Evolutionary conservation across 35 echinoderm and acorn worm species (phyloP), one percentile per base, ranked within the genome.

Genomic region (Apostichopus californicus): DNA sequence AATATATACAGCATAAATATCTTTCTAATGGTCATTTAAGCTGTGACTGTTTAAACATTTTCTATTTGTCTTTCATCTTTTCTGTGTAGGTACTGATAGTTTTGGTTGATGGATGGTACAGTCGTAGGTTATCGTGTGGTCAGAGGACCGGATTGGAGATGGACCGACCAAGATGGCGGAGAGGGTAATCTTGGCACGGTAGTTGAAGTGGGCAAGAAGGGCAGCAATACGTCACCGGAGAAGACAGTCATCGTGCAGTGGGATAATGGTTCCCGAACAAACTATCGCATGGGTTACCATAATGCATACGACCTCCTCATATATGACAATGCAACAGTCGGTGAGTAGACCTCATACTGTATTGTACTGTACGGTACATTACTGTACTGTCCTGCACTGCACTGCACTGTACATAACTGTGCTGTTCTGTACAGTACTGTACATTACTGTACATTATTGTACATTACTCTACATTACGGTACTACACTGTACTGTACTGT

Each of bases 171-270:
- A 91, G 97, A 98, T 71, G 97, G 95, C 60, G 97, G 97, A 14
- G 97, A 98, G 24, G 97, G 97, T 54, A 91, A 94, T 66, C 85
- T 96, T 14, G 97, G 97, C 13, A 98, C 97, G 1, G 91, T 98
- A 4, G 97, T 98, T 12, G 97, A 98, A 80, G 92, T 96, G n/a
- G 97, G 97, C 8, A 92, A 92, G 46, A 79, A 86, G 6, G 97
- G 97, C 5, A 98, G 97, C 82, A 91, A 65, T 11, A 94, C 93
- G 8, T 98, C 97, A 46, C 97, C 97, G 3, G 93, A 98, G 70
- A 98, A 98, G 81, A 98, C 97, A 6, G 97, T 98, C 6, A 95
- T 98, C 4, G 95, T 98, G 6, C 94, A 96, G 85, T 98, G 97
- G 97, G 97, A 98, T 81, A 94, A 92, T 59, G 97, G 97, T 8